A percentile compares a stretch with the other conserved stretches of the same genome.
Evolutionary conservation across 2,113 vertebrate genomes (phyloP).

Genomic region (Scolopax mira): DNA sequence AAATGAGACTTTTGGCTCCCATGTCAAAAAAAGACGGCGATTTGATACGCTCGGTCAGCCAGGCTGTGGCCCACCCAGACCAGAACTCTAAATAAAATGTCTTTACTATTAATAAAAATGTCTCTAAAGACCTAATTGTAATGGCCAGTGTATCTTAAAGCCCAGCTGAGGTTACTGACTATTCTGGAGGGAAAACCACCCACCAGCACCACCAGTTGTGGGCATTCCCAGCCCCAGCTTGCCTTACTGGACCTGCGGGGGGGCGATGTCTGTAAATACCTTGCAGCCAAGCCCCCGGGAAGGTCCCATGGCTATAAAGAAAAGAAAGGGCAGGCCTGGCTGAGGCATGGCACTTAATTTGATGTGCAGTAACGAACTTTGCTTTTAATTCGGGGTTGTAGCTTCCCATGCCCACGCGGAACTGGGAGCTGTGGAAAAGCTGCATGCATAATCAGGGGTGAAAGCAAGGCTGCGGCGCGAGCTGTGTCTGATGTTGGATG

Average conservation of each 20-base stretch:
- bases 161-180: not conserved
- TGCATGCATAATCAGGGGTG: constrained; percentile 59
- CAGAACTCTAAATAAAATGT: not conserved
- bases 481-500: constrained; percentile 71
- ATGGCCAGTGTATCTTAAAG: not conserved
- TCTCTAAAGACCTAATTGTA: not conserved
- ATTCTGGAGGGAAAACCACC: not conserved
- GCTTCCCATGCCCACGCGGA: not conserved
- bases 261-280: rapidly evolving
- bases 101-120: not conserved
- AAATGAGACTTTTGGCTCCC: not conserved
- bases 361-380: constrained; percentile 14
- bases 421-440: constrained; percentile 23
- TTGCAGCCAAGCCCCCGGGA: not conserved
- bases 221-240: not conserved
- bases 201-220: rapidly evolving
- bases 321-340: not conserved
- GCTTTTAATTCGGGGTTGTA: constrained; percentile 29
- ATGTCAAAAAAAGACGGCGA: not conserved
- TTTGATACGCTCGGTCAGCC: not conserved
- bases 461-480: constrained; percentile 26
- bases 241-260: not conserved
- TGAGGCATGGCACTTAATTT: not conserved
- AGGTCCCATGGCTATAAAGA: not conserved
- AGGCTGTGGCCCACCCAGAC: not conserved